A percentile compares a stretch with the other conserved stretches of the same genome.
Conservation (phyloP, 2,113 vertebrate genomes). For the Apodemus speciosus region DNA sequence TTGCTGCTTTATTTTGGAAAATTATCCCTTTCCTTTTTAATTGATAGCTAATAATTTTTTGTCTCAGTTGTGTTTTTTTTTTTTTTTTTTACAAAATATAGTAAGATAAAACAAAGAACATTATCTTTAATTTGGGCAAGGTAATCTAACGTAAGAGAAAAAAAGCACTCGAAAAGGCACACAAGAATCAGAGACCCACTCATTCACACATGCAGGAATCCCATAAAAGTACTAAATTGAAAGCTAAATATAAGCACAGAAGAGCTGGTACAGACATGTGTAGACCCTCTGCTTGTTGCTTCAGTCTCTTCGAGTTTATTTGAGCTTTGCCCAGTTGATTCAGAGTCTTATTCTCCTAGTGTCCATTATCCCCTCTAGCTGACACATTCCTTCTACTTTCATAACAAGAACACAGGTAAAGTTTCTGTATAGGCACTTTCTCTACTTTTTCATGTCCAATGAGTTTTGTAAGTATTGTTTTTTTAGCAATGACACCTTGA, state of each 20-base stretch:
- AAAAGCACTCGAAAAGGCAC: not conserved
- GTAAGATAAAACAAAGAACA: not conserved
- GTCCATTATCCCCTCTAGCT: rapidly evolving
- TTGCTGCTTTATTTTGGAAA: not conserved
- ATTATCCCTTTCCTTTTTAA: not conserved
- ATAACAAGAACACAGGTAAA: not conserved
- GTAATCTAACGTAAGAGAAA: not conserved
- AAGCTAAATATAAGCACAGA: not conserved
- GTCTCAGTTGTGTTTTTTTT: not conserved
- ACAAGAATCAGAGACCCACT: not conserved
- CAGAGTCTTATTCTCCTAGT: not conserved
- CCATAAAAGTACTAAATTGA: not conserved
- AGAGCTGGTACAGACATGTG: not conserved
- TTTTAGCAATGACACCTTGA: not conserved
- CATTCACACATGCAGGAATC: not conserved
- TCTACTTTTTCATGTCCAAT: not conserved
- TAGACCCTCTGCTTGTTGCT: not conserved
- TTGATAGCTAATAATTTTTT: not conserved
- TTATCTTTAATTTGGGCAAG: not conserved
- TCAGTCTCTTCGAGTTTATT: not conserved
- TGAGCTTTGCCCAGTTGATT: not conserved
- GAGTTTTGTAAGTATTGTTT: not conserved
- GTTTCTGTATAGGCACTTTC: not conserved
- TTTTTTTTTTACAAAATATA: too few species aligned
- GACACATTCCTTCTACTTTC: too few species aligned